A percentile compares a stretch with the other conserved stretches of the same genome.
Conservation (phyloP, 2,113 vertebrate genomes). For the Echinops telfairi region DNA sequence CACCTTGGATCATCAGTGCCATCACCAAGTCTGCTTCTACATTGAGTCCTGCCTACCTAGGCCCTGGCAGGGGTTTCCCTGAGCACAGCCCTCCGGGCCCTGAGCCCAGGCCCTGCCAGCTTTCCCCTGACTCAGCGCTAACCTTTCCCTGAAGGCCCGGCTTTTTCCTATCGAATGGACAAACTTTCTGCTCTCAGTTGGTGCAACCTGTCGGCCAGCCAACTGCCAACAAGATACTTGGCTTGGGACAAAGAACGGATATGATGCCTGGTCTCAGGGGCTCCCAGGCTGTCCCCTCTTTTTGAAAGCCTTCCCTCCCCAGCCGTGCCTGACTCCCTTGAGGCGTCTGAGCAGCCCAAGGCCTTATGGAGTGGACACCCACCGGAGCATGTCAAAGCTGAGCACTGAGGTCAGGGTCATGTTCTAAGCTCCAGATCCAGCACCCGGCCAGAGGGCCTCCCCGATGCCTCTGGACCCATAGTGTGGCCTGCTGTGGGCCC, state of each 20-base stretch:
- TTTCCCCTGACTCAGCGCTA: background rate
- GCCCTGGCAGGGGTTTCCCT: background rate
- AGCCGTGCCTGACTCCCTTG: background rate
- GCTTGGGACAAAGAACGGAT: background rate
- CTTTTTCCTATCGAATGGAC: background rate
- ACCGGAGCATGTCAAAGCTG: background rate
- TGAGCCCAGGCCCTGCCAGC: background rate
- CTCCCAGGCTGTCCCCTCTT: background rate
- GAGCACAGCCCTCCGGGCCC: background rate
- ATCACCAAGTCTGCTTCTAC: background rate
- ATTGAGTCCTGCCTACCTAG: background rate
- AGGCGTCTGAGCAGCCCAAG: background rate
- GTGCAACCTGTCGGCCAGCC: background rate
- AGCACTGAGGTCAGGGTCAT: background rate
- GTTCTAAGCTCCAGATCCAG: background rate
- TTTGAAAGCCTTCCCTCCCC: background rate
- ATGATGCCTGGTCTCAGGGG: background rate
- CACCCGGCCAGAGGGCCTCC: background rate
- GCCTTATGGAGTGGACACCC: background rate
- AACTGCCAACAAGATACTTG: background rate
- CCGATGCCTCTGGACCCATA: background rate
- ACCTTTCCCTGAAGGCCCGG: background rate
- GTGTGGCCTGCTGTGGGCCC: fast-evolving
- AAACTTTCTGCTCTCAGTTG: background rate
- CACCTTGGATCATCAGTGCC: background rate